Percentiles rank a stretch among this genome's conserved stretches.
These are phyloP conservation scores for Mizuhopecten yessoensis DNA, from an alignment of 1,140 invertebrate species.

Conservation along the genomic window DNA sequence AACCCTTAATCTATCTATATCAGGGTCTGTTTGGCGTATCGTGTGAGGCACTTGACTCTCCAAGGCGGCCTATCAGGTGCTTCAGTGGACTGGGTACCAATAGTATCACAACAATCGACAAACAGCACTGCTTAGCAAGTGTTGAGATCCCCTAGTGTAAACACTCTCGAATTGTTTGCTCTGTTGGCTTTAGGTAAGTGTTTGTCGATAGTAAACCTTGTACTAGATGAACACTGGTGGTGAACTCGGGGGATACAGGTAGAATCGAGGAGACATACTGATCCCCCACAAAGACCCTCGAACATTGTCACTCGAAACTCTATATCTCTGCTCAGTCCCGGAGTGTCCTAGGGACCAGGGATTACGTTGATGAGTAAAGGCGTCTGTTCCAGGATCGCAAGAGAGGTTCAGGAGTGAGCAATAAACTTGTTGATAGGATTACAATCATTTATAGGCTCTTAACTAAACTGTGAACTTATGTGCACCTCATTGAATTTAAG, in stretches of 20 bases:
- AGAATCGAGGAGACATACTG: not conserved
- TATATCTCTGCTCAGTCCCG: not conserved
- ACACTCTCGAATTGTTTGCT: conserved; percentile 26
- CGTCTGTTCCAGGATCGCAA: not conserved
- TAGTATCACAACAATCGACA: conserved; percentile 18
- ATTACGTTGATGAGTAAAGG: not conserved
- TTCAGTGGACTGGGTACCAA: not conserved
- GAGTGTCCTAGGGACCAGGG: not conserved
- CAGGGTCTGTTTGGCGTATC: not conserved
- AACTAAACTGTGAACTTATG: not conserved
- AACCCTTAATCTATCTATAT: not conserved
- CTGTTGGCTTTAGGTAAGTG: conserved; percentile 6
- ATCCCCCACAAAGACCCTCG: not conserved
- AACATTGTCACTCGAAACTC: not conserved
- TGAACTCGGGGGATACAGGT: not conserved
- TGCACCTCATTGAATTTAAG: not conserved
- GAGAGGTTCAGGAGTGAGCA: not conserved
- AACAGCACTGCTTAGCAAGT: conserved; percentile 32
- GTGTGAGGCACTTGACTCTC: not conserved
- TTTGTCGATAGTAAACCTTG: conserved; percentile 26
- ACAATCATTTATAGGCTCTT: not conserved
- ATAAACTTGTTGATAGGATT: not conserved
- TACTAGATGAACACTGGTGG: not conserved
- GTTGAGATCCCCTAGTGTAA: not conserved
- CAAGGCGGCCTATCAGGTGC: not conserved